Base-by-base conservation (phyloP, 2,797 vertebrate species). In the Clarias fuscus region DNA sequence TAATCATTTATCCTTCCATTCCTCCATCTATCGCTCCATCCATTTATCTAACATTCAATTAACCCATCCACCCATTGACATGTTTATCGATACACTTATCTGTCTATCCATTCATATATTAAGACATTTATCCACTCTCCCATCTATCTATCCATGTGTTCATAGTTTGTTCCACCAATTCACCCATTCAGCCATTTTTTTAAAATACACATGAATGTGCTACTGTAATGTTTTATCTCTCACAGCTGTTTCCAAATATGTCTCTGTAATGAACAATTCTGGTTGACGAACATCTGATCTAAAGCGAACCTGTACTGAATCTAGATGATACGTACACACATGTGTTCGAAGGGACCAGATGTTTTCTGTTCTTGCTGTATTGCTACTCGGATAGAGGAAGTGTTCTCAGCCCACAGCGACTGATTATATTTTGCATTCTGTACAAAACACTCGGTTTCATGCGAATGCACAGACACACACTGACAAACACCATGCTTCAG, bases 351-450 rank as follows among this genome's bases (percentile, higher is more conserved):
- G 43, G 43, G 43, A 10, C 56, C 81, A 88, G 90, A 90, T 84
- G 91, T 90, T 90, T 91, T 92, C 90, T 89, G 13, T 77, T 65
- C 77, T 71, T 82, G 71, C 70, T 72, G 78, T 37, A 27, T 78
- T 59, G 92, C 87, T 30, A 90, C 89, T 86, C 93, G 92, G 93
- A 93, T 90, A 79, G 89, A 93, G 91, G 91, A 92, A 92, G 91
- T 91, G 88, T 91, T 10, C 17, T 17, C 24, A 76, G n/a, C 48
- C 48, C n/a, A 56, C 15, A 76, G 75, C 75, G 58, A 58, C 53
- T 59, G 75, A 77, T 77, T 77, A 93, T 93, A 79, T 18, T 92
- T 93, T 92, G 94, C 37, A 14, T 13, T 64, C 22, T 75, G 33
- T 27, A 78, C 2, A 78, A 78, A 78, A 78, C 53, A 77, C 33